Base-by-base conservation (phyloP, 2,113 vertebrate genomes). In the Apaloderma vittatum region DNA sequence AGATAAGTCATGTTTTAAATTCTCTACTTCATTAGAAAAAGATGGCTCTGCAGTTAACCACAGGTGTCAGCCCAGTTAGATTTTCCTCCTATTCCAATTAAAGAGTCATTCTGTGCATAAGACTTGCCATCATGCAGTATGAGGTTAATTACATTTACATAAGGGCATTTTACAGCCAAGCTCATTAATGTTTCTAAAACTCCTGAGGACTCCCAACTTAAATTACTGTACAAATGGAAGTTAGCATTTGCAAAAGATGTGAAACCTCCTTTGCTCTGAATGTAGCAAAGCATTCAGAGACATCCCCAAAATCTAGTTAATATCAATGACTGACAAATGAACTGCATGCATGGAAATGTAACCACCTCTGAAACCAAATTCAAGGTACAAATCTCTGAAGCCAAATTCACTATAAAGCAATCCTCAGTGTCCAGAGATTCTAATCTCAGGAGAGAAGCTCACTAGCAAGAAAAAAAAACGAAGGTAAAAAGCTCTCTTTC, bases 401-500 rank as follows among this genome's bases (percentile, higher is more conserved):
- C 6, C 46, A 85, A 89, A 79, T 51, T 93, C 36, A 40, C n/a
- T 79, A 6, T 30, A 76, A 92, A 83, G 67, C 49, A 76, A 58
- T 80, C 36, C 22, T 93, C 51, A 86, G 67, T 36, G 8, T 65
- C 17, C 82, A 76, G 40, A 91, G 52, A 65, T 87, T 30, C 34
- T 87, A 85, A 68, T 40, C 83, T 49, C 48, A 58, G 32, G 73
- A 87, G 58, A 86, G 27, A 86, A 86, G 43, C 37, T 59, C 67
- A 59, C 52, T 65, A 93, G 36, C 11, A 66, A 88, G 22, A 75
- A 81, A 22, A 82, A 93, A 82, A 93, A 90, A 16, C 52, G 18
- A 79, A 84, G 52, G 86, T 15, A 94, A n/a, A 95, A 95, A 91
- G 90, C 65, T 79, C 55, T 73, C 88, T 84, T 92, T 92, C 70